Base-by-base conservation (phyloP, 2,888 invertebrate species). In the Rhynchonema sp. region DNA sequence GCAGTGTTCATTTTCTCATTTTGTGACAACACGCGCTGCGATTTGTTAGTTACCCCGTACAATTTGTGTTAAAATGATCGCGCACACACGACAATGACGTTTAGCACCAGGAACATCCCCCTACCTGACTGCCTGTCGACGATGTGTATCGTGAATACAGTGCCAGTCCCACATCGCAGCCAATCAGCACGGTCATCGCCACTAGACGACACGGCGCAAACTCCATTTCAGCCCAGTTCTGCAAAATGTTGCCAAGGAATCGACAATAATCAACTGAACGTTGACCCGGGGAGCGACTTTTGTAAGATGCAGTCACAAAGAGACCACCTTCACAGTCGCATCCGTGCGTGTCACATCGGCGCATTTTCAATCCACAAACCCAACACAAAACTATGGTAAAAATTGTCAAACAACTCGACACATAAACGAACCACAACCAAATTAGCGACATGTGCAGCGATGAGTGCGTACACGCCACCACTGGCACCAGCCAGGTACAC, bases 141-240 rank as follows among this genome's bases (percentile, higher is more conserved):
- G 82, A 78, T 1, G 80, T 76, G 74, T 91, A 89, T 23, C 88
- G 80, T 72, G 86, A 84, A 76, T 91, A 92, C 38, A 96, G 81
- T 0, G 94, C 91, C 20, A 87, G 84, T 27, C 88, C 87, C 57
- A 90, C 79, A 75, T 98, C 96, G 52, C 84, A 82, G 0, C 79
- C 81, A 2, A 86, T 85, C 64, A 94, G 80, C 9, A 88, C 74
- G 0, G 88, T 67, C 71, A 96, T 86, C 26, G 90, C 82, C 9
- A 86, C 72, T 28, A 94, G 78, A 69, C 94, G 87, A 13, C 87
- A 79, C 64, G 85, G 80, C 1, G 89, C 88, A 72, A 84, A 89
- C 70, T 91, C 87, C 96, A 98, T 98, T 77, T 96, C 90, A 23
- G 81, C 79, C 87, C 91, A 98, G 75, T 98, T 98, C 87, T 88